These are phyloP conservation scores for Clitarchus hookeri DNA, from an alignment of 2,888 invertebrate species.

Conservation along the genomic window DNA sequence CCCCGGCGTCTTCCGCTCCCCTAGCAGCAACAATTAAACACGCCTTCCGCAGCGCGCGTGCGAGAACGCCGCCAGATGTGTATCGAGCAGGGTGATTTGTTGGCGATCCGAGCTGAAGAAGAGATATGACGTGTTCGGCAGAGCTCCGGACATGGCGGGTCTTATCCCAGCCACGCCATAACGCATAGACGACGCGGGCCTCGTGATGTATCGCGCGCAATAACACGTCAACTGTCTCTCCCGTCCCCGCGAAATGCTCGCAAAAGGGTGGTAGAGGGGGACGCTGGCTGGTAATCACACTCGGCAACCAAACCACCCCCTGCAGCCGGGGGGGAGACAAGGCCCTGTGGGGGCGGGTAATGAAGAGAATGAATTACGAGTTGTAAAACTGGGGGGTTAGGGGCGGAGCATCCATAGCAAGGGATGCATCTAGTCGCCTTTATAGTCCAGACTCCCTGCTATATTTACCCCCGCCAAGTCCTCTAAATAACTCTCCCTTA, in stretches of 20 bases:
- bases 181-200: background rate
- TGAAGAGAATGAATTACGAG: slow-evolving; percentile 9
- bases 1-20: too few relatives aligned
- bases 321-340: background rate
- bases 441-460: background rate
- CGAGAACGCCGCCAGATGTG: background rate
- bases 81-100: background rate
- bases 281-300: too few relatives aligned
- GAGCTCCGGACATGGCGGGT: background rate
- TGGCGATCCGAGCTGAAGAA: background rate
- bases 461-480: background rate
- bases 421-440: background rate
- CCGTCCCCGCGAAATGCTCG: background rate
- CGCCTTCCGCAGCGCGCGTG: background rate
- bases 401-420: background rate
- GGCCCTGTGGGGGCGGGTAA: background rate
- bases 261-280: too few relatives aligned
- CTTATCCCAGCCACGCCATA: background rate
- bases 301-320: too few relatives aligned
- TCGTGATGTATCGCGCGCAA: background rate
- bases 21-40: too few relatives aligned
- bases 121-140: background rate
- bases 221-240: background rate
- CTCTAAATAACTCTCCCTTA: background rate
- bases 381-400: background rate